phyloP scores from a whole-genome alignment of 2,888 invertebrate species.

The Stenurella melanura region DNA sequence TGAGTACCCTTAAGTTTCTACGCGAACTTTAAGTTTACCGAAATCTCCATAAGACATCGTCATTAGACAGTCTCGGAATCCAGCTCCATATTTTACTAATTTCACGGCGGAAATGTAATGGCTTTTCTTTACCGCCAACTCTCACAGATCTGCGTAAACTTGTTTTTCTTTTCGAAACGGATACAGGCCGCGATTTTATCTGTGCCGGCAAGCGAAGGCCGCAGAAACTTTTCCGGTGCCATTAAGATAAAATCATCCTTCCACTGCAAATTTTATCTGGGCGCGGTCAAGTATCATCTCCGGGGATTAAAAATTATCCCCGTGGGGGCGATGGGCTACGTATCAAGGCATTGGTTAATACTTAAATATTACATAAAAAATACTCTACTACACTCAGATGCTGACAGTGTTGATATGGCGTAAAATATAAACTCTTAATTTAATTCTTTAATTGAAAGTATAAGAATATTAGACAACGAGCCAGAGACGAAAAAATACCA shows the following conservation, averaged over 20 bases:
- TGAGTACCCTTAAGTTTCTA: no score
- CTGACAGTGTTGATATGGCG: no score
- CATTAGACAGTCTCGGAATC: conserved; percentile 54
- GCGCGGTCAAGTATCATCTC: conserved; percentile 63
- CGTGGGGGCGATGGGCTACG: conserved; percentile 29
- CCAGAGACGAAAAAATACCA: no score
- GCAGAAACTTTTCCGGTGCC: conserved; percentile 64
- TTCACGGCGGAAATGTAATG: conserved; percentile 65
- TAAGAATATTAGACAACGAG: no score
- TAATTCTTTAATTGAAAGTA: no score
- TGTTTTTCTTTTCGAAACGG: conserved; percentile 65
- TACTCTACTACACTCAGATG: no score
- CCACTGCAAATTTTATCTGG: conserved; percentile 64
- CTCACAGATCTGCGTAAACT: conserved; percentile 63
- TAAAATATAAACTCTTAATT: no score
- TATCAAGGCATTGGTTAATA: neutral
- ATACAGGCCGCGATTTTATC: conserved; percentile 64
- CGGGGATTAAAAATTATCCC: conserved; percentile 61
- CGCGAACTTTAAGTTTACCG: neutral
- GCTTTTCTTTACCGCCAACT: conserved; percentile 61
- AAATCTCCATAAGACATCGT: conserved; percentile 43
- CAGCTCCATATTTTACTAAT: conserved; percentile 63
- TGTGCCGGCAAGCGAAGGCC: conserved; percentile 61
- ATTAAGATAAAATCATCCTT: conserved; percentile 67
- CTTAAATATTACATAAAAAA: neutral